Conservation (phyloP, 1,140 invertebrate genomes). For the Dysdera silvatica region DNA sequence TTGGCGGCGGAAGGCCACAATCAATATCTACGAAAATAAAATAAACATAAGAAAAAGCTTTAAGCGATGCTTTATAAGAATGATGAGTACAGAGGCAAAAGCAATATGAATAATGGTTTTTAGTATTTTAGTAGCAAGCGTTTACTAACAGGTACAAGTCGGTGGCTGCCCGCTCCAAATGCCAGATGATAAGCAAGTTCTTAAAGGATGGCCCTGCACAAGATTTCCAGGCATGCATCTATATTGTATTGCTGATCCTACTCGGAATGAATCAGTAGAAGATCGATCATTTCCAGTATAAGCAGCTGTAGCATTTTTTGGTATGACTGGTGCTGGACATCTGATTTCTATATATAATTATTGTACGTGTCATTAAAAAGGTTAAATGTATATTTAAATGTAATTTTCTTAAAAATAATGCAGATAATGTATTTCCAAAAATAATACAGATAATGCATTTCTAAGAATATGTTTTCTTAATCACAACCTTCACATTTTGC, state of each 20-base stretch:
- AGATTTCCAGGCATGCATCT: constrained; percentile 81
- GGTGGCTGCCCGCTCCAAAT: constrained; percentile 54
- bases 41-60: too few species aligned
- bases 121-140: too few species aligned
- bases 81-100: too few species aligned
- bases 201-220: constrained; percentile 47
- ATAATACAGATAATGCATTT: too few species aligned
- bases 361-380: too few species aligned
- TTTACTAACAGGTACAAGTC: constrained; percentile 46
- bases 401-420: too few species aligned
- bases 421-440: too few species aligned
- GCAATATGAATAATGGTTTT: too few species aligned
- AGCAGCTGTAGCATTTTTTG: constrained; percentile 71
- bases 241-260: constrained; percentile 77
- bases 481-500: constrained; percentile 73
- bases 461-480: too few species aligned
- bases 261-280: constrained; percentile 62
- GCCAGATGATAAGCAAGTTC: constrained; percentile 42
- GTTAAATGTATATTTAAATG: too few species aligned
- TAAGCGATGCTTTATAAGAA: too few species aligned
- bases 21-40: constrained; percentile 30
- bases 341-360: too few species aligned
- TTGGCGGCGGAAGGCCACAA: constrained; percentile 30
- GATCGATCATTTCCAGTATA: constrained; percentile 70
- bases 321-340: constrained; percentile 69